Conservation (phyloP, 1,140 invertebrate species). For the Diabrotica undecimpunctata region DNA sequence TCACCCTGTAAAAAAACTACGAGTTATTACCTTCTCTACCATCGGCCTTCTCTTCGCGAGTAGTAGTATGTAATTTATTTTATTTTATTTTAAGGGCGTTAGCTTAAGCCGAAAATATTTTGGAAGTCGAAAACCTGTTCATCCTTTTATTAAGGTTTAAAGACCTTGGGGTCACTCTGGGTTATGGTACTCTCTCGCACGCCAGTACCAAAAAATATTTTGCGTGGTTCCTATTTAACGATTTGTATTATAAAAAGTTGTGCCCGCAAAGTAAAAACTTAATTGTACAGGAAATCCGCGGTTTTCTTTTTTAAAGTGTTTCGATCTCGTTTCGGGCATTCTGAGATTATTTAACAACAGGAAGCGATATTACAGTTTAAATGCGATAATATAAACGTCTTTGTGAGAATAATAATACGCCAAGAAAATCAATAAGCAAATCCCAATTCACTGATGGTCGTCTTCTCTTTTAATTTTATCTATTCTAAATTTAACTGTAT, state of each 20-base stretch:
- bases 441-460: too few relatives aligned
- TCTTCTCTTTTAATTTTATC: too few relatives aligned
- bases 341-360: too few relatives aligned
- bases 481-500: too few relatives aligned
- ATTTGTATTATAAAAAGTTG: slow-evolving; percentile 1
- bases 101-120: slow-evolving; percentile 28
- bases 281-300: not conserved
- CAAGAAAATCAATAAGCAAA: too few relatives aligned
- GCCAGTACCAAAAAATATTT: slow-evolving; percentile 9
- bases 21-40: slow-evolving; percentile 4
- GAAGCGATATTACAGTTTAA: too few relatives aligned
- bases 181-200: slow-evolving; percentile 16
- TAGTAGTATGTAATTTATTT: slow-evolving; percentile 20
- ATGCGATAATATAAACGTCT: too few relatives aligned
- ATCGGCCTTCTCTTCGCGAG: not conserved
- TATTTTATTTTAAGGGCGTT: slow-evolving; percentile 33
- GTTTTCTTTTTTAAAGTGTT: too few relatives aligned
- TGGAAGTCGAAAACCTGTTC: slow-evolving; percentile 32
- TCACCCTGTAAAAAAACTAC: slow-evolving; percentile 2
- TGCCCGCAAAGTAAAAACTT: not conserved
- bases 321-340: too few relatives aligned
- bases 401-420: too few relatives aligned
- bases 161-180: slow-evolving; percentile 31
- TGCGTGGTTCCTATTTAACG: slow-evolving; percentile 17
- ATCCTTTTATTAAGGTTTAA: slow-evolving; percentile 31